A percentile compares a stretch with the other conserved stretches of the same genome.
Conservation (phyloP, 2,797 vertebrate genomes). For the Urophycis tenuis region DNA sequence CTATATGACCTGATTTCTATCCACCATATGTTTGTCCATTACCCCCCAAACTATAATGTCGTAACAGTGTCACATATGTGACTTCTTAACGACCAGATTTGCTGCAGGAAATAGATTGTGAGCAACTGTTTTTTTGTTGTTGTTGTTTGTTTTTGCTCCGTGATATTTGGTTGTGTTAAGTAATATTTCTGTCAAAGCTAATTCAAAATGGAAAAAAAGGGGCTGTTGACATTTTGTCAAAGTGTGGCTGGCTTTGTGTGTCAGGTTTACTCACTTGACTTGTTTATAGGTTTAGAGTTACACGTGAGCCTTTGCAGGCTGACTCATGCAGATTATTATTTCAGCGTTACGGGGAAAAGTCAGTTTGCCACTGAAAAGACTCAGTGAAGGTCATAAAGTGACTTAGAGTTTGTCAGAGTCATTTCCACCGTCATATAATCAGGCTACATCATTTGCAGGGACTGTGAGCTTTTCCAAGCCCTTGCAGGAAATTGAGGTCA, state of each 20-base stretch:
- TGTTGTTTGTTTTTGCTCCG: neutral
- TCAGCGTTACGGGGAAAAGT: conserved; percentile 62
- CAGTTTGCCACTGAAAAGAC: conserved; percentile 57
- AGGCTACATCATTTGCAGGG: conserved; percentile 37
- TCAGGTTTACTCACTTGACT: conserved; percentile 28
- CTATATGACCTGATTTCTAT: neutral
- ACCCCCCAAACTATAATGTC: neutral
- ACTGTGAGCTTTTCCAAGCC: conserved; percentile 39
- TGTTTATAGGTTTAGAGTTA: conserved; percentile 49
- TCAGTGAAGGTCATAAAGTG: conserved; percentile 64
- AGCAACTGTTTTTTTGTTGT: neutral
- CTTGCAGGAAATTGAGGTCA: conserved; percentile 53
- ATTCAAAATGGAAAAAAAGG: neutral
- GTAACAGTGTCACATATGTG: neutral
- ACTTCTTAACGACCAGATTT: neutral
- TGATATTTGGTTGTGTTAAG: neutral
- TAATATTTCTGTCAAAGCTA: neutral
- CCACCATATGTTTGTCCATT: neutral
- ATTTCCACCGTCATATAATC: conserved; percentile 59
- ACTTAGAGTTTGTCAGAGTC: conserved; percentile 58
- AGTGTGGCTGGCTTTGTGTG: neutral
- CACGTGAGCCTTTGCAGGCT: conserved; percentile 49
- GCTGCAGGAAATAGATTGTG: neutral
- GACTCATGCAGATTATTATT: conserved; percentile 61
- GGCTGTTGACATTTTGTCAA: neutral